Conservation (phyloP, 2,888 invertebrate genomes). For the Orchesellides sinensis region DNA sequence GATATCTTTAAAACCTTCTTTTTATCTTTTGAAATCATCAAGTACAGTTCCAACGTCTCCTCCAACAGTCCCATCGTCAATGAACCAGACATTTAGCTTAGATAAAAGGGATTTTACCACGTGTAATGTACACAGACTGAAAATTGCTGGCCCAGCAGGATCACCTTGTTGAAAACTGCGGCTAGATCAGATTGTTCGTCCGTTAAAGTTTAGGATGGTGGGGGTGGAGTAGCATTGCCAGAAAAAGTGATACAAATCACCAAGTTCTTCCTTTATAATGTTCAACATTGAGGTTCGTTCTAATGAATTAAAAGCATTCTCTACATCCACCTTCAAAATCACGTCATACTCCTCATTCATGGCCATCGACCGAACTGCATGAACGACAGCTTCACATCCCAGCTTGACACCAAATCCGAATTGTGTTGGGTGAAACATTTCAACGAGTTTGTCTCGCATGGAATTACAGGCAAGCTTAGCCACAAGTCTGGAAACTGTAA, state of each 20-base stretch:
- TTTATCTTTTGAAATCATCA: slow-evolving; percentile 9
- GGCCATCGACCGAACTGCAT: background rate
- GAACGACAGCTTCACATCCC: background rate
- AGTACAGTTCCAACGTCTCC: background rate
- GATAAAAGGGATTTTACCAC: background rate
- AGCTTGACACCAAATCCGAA: background rate
- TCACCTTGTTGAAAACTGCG: background rate
- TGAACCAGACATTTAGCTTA: slow-evolving; percentile 32
- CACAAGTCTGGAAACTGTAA: background rate
- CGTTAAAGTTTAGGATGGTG: no score
- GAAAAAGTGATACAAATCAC: no score
- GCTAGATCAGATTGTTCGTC: no score
- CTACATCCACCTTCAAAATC: background rate
- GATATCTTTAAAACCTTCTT: background rate
- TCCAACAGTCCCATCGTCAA: slow-evolving; percentile 40
- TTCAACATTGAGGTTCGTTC: background rate
- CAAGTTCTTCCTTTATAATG: no score
- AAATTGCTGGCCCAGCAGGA: slow-evolving; percentile 5
- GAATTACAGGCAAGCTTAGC: background rate
- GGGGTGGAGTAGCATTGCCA: no score
- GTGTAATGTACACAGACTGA: slow-evolving; percentile 4
- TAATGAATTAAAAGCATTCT: slow-evolving; percentile 1
- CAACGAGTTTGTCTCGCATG: background rate
- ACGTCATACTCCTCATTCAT: background rate
- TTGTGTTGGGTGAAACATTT: background rate